Base-by-base conservation (phyloP, 1,140 invertebrate species). In the Metopolophium dirhodum region DNA sequence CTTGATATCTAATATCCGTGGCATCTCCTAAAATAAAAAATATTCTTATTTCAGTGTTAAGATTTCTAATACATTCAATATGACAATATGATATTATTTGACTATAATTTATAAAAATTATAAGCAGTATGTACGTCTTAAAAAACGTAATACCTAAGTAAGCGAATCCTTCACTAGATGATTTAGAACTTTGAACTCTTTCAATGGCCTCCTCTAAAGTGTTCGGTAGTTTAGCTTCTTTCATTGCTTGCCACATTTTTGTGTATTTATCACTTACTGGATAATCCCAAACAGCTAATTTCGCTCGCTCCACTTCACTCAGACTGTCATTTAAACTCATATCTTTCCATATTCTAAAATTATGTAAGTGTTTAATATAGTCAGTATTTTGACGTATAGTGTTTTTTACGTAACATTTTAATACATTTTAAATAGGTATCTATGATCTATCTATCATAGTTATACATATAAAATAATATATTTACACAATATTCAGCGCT, bases 171-270 rank as follows among this genome's bases (percentile, higher is more conserved):
- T 98, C 98, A 61, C 96, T 97, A 0, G 97, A 97, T 6, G 96
- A 96, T 85, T 96, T 97, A 0, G 97, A 97, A 37, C 96, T 96
- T 7, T 97, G 95, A 0, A 99, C 98, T 94, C 98, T 96, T 26
- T 96, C 95, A 0, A 99, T 95, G 0, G 98, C 99, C 93, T 98
- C 97, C 0, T 98, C 97, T 14, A 97, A 96, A 7, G 96, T 96
- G 35, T 96, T 95, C 0, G 99, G 99, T 41, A 99, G 96, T 0
- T 96, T 96, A 0, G 98, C 97, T 94, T 99, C 98, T 94, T 98
- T 97, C 98, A 99, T 99, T 1, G 98, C 98, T 95, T 99, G 97
- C 97, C 98, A 99, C 97, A 99, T 99, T 95, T 99, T 99, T 2
- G 98, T 99, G 95, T 99, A 99, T 94, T 99, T 99, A 95, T 99